A percentile compares a stretch with the other conserved stretches of the same genome.
phyloP scores from a whole-genome alignment of 2,888 invertebrate species.

The Heterodera filipjevi region DNA sequence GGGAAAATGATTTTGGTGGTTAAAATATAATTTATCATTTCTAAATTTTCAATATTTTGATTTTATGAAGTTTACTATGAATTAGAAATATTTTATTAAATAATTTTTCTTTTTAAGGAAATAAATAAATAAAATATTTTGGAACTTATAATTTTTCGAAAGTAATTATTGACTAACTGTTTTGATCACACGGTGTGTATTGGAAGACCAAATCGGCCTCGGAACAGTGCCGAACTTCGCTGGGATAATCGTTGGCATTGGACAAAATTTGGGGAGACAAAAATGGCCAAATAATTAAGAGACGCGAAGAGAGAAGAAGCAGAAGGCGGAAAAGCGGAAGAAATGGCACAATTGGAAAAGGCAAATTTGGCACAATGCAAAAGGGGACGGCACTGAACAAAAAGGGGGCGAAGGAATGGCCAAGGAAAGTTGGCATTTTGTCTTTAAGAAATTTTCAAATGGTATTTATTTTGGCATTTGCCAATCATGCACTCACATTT shows the following conservation, averaged over 20 bases:
- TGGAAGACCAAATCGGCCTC: slow-evolving; percentile 42
- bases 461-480: too few species aligned
- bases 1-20: background rate
- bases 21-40: background rate
- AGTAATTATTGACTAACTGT: slow-evolving; percentile 26
- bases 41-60: background rate
- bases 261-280: background rate
- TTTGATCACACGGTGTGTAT: slow-evolving; percentile 50
- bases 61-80: background rate
- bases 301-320: too few species aligned
- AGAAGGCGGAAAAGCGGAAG: background rate
- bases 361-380: background rate
- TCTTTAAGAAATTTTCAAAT: too few species aligned
- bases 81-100: too few species aligned
- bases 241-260: background rate
- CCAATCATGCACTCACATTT: too few species aligned
- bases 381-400: background rate
- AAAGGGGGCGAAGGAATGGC: background rate
- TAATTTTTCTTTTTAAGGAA: too few species aligned
- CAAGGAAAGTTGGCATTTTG: too few species aligned
- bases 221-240: slow-evolving; percentile 31
- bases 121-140: background rate
- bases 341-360: background rate
- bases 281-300: background rate
- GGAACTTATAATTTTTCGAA: background rate